phyloP scores from a whole-genome alignment of 2,113 vertebrate species.

The Cyanoliseus patagonus region DNA sequence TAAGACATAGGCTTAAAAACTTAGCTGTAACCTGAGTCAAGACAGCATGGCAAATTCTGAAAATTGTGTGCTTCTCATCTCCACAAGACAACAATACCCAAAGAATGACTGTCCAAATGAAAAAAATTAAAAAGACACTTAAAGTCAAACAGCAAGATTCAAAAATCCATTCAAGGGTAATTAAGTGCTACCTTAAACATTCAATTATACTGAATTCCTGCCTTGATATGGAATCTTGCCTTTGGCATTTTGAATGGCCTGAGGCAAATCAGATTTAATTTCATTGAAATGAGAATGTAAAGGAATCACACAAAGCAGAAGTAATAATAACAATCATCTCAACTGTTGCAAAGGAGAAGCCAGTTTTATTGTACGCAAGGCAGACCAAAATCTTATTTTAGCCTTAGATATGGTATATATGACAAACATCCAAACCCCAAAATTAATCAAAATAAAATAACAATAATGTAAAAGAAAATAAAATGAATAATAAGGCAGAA shows the following conservation, averaged over 20 bases:
- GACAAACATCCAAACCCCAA: background rate
- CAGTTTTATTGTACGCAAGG: background rate
- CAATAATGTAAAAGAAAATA: background rate
- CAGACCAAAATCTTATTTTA: background rate
- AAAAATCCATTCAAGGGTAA: background rate
- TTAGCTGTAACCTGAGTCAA: background rate
- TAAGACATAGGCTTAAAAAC: background rate
- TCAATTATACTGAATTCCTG: background rate
- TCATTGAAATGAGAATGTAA: background rate
- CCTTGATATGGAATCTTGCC: background rate
- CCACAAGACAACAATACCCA: background rate
- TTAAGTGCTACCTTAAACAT: background rate
- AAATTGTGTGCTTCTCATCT: background rate
- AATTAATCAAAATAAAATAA: background rate
- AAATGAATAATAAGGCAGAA: background rate
- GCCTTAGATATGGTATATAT: background rate
- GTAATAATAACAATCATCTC: background rate
- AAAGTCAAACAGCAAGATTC: background rate
- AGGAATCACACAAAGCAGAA: background rate
- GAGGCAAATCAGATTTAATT: background rate
- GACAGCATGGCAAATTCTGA: background rate
- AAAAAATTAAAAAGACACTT: background rate
- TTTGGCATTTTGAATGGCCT: background rate
- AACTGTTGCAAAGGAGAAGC: background rate
- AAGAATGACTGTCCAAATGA: background rate